These are phyloP conservation scores for Galago senegalensis DNA, from an alignment of 2,797 vertebrate genomes.

Conservation along the genomic window DNA sequence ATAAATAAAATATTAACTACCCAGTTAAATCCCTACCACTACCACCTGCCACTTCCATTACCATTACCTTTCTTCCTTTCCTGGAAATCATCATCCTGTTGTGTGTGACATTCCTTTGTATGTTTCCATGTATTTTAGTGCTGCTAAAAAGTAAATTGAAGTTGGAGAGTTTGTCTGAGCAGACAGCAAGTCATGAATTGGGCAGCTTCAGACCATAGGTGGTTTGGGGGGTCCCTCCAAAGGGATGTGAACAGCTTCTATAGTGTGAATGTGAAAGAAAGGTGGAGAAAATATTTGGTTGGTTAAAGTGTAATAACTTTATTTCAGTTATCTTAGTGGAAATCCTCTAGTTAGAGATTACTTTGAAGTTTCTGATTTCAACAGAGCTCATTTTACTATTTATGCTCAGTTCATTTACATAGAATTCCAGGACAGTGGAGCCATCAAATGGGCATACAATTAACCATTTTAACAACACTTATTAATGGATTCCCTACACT, in stretches of 20 bases:
- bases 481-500: background rate
- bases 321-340: background rate
- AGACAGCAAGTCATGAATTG: background rate
- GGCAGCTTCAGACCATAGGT: background rate
- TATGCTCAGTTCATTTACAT: background rate
- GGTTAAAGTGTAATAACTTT: background rate
- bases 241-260: background rate
- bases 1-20: constrained; percentile 21
- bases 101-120: background rate
- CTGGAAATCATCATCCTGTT: background rate
- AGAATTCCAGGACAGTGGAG: background rate
- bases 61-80: background rate
- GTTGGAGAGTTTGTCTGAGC: background rate
- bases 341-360: background rate
- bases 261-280: background rate
- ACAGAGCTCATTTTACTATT: background rate
- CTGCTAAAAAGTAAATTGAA: background rate
- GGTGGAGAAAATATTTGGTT: background rate
- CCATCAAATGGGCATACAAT: background rate
- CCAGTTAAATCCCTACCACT: background rate
- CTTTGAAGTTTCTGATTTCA: background rate
- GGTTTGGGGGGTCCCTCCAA: background rate
- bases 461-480: background rate
- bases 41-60: too few relatives aligned
- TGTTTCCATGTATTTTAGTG: background rate